Evolutionary conservation across 2,797 vertebrate species (phyloP).

Genomic region (Enteromius thamalakanensis): DNA sequence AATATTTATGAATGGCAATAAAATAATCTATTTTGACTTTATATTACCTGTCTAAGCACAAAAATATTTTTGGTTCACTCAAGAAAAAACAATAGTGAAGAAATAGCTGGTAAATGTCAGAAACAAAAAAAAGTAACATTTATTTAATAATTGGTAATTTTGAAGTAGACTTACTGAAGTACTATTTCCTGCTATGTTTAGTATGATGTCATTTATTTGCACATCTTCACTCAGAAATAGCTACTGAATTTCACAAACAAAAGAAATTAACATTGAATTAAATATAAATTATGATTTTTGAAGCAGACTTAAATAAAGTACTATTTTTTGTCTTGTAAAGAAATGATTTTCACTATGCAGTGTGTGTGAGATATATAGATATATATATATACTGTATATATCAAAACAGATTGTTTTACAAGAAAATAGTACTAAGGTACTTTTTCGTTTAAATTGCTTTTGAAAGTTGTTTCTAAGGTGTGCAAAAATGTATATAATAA

Average conservation of each 20-base stretch:
- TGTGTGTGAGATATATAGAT: neutral
- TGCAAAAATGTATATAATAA: neutral
- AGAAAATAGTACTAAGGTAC: neutral
- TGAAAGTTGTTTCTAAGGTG: neutral
- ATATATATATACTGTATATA: neutral
- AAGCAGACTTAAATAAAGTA: neutral
- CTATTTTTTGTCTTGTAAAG: neutral
- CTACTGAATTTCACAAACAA: neutral
- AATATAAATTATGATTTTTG: neutral
- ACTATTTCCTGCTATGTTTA: no score
- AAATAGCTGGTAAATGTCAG: neutral
- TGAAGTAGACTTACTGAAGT: no score
- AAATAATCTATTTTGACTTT: neutral
- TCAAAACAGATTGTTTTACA: neutral
- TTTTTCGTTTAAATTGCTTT: neutral
- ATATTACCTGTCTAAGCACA: neutral
- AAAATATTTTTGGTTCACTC: neutral
- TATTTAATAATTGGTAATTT: no score
- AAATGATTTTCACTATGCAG: no score
- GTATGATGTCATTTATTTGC: no score
- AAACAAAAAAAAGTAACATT: neutral
- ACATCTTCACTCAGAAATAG: neutral
- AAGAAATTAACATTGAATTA: neutral
- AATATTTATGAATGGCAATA: neutral
- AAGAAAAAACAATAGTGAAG: neutral